Conservation (phyloP, 2,113 vertebrate genomes). For the Odontophorus gujanensis region DNA sequence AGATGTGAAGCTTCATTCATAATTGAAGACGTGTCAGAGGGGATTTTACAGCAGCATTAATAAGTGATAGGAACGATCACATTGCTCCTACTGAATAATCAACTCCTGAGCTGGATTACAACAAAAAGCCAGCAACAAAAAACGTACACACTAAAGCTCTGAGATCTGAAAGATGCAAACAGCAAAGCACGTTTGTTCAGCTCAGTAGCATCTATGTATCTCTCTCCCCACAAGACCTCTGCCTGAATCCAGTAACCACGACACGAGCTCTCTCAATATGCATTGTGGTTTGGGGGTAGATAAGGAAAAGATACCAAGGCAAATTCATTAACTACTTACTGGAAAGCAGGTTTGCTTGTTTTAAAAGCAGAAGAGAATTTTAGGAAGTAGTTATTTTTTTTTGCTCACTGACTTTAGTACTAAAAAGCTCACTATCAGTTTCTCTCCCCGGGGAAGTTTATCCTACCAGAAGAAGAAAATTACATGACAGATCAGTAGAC, state of each 20-base stretch:
- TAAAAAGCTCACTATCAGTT: constrained; percentile 5
- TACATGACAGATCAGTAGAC: not conserved
- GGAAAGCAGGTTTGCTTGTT: not conserved
- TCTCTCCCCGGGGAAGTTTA: not conserved
- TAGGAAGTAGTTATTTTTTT: not conserved
- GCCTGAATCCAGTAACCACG: not conserved
- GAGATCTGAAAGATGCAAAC: not conserved
- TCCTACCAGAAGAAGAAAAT: not conserved
- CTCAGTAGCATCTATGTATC: fast-evolving
- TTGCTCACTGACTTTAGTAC: not conserved
- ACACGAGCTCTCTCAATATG: fast-evolving
- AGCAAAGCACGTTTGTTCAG: not conserved
- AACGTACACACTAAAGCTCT: not conserved
- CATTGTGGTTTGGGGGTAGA: not conserved
- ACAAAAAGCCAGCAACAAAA: not conserved
- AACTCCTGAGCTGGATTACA: not conserved
- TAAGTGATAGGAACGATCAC: not conserved
- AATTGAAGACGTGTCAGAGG: constrained; percentile 48
- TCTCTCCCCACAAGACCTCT: not conserved
- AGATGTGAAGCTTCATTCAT: constrained; percentile 49
- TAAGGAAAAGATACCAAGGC: not conserved
- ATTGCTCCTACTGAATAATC: not conserved
- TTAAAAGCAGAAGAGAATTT: constrained; percentile 4
- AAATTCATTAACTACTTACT: not conserved
- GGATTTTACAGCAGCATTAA: constrained; percentile 43